A percentile compares a stretch with the other conserved stretches of the same genome.
phyloP scores from a whole-genome alignment of 2,888 invertebrate genomes.

The Masnerella sp. region DNA sequence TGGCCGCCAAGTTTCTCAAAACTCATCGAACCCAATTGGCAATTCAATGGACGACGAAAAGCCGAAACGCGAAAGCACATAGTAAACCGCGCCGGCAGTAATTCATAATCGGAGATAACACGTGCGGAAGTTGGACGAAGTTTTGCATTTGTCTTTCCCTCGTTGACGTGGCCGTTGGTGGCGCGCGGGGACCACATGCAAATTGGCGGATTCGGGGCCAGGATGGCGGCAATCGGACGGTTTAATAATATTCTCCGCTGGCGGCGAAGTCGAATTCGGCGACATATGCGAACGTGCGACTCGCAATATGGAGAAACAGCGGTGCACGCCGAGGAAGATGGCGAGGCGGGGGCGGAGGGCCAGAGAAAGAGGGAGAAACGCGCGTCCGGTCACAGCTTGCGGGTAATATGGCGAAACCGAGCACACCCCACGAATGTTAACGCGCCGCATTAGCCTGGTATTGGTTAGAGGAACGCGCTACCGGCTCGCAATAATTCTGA shows the following conservation, averaged over 20 bases:
- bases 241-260: conserved; percentile 44
- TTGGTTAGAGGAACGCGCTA: conserved; percentile 56
- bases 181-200: conserved; percentile 28
- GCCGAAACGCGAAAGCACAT: not conserved
- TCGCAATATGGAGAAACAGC: conserved; percentile 66
- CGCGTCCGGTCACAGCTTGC: conserved; percentile 74
- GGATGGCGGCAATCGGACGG: conserved; percentile 48
- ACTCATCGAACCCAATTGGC: not conserved
- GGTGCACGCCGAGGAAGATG: not conserved
- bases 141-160: conserved; percentile 22
- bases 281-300: conserved; percentile 70
- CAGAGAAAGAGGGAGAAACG: conserved; percentile 47
- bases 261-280: conserved; percentile 63
- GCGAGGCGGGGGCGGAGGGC: conserved; percentile 15
- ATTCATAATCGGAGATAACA: conserved; percentile 30
- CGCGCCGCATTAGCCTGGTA: conserved; percentile 75
- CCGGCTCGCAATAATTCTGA: conserved; percentile 75
- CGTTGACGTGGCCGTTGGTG: conserved; percentile 5
- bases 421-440: conserved; percentile 76
- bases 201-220: conserved; percentile 44
- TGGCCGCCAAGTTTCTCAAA: too few species aligned
- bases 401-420: conserved; percentile 67
- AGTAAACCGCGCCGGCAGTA: not conserved
- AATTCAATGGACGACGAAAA: not conserved
- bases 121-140: conserved; percentile 29